Conservation (phyloP, 2,888 invertebrate genomes). For the Luperina testacea region DNA sequence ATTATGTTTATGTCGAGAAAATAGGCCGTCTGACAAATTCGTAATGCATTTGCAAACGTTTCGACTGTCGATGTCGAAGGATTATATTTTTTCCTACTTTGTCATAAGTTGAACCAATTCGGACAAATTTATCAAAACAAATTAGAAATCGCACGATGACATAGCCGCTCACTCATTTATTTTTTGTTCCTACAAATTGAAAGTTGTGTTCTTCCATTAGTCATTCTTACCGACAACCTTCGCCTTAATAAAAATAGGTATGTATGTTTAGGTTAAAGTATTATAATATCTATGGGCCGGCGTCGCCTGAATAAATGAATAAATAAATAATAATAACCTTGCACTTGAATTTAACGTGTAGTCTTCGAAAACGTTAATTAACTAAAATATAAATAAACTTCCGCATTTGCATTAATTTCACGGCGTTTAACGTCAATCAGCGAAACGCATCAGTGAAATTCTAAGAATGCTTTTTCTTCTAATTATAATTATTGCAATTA, state of each 20-base stretch:
- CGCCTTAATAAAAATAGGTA: background rate
- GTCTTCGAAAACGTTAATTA: slow-evolving; percentile 23
- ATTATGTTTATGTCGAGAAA: background rate
- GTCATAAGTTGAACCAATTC: background rate
- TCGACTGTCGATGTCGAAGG: too few relatives aligned
- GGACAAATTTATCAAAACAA: background rate
- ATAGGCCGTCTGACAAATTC: background rate
- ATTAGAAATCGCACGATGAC: background rate
- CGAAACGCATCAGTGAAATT: background rate
- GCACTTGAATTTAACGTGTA: slow-evolving; percentile 34
- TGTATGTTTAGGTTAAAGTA: too few relatives aligned
- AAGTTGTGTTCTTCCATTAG: slow-evolving; percentile 6
- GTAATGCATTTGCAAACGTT: background rate
- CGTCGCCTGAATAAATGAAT: too few relatives aligned
- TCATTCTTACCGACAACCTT: slow-evolving; percentile 16
- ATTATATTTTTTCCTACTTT: background rate
- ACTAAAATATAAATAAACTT: slow-evolving; percentile 41
- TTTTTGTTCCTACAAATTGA: slow-evolving; percentile 27
- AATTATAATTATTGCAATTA: slow-evolving; percentile 22
- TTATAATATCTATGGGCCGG: too few relatives aligned
- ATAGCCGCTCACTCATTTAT: background rate
- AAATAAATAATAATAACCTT: slow-evolving; percentile 12
- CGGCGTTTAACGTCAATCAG: background rate
- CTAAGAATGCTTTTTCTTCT: background rate
- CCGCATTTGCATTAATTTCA: slow-evolving; percentile 48